A percentile compares a stretch with the other conserved stretches of the same genome.
phyloP scores from a whole-genome alignment of 1,140 invertebrate species.

The Euborellia annulipes region DNA sequence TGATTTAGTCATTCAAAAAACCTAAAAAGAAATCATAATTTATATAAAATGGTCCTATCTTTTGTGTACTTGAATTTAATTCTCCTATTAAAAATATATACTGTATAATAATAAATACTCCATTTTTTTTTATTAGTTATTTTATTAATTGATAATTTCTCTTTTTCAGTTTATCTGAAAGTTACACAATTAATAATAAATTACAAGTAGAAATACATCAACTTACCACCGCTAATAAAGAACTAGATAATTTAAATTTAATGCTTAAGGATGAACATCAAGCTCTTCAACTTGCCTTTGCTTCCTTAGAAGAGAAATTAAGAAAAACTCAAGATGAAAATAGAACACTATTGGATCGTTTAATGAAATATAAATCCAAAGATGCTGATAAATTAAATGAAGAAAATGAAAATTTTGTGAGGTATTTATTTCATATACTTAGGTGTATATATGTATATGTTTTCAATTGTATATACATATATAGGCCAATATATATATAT shows the following conservation, averaged over 20 bases:
- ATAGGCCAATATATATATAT: too few relatives aligned
- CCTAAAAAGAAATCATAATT: too few relatives aligned
- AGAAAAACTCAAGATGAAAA: slow-evolving; percentile 80
- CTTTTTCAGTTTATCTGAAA: slow-evolving; percentile 52
- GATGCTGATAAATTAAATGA: slow-evolving; percentile 89
- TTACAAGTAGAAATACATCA: slow-evolving; percentile 49
- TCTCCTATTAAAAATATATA: too few relatives aligned
- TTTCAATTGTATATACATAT: too few relatives aligned
- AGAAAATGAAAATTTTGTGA: slow-evolving; percentile 83
- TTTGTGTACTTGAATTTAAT: too few relatives aligned
- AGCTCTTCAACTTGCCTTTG: slow-evolving; percentile 79
- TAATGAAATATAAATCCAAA: slow-evolving; percentile 81
- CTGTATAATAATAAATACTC: too few relatives aligned
- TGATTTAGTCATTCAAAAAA: too few relatives aligned
- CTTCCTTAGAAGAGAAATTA: slow-evolving; percentile 76
- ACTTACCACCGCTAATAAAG: slow-evolving; percentile 37
- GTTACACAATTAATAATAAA: slow-evolving; percentile 41
- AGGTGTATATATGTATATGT: too few relatives aligned
- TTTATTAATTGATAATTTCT: too few relatives aligned
- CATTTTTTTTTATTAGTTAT: slow-evolving; percentile 7
- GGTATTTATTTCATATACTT: too few relatives aligned
- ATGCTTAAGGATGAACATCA: slow-evolving; percentile 87
- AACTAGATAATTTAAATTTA: slow-evolving; percentile 70
- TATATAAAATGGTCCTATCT: too few relatives aligned
- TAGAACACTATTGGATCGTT: slow-evolving; percentile 63